Base-by-base conservation (phyloP, 2,888 invertebrate species). In the Thymelicus lineola region DNA sequence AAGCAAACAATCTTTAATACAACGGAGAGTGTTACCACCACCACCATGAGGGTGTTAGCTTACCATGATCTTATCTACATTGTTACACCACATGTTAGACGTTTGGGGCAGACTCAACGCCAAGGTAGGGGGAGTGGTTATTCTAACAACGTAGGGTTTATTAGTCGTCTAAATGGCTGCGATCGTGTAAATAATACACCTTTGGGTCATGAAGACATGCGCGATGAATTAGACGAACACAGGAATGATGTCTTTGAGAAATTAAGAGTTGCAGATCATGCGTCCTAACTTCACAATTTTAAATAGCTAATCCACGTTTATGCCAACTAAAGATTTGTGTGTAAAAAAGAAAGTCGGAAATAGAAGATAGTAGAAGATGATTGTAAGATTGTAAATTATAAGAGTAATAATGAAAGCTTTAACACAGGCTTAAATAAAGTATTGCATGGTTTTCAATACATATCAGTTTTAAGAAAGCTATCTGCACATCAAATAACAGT, bases 51-150 rank as follows among this genome's bases (percentile, higher is more conserved):
- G 66, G 58, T 66, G 53, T 64, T 70, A 70, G 46, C 35, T 63
- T 38, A 70, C 64, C 63, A 48, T 68, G 67, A 67, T 55, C 28
- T 35, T 57, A 62, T 46, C 63, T 69, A 69, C 63, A 63, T 67
- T 57, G 62, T 63, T 76, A 53, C 53, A 53, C 53, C 20, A 50
- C 12, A 73, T 81, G 87, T 89, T 86, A 85, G 82, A 84, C 73
- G 72, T 75, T 75, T 70, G 73, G 71, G 74, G 76, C 71, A 74
- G 65, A 77, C 69, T 74, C 73, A 77, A 90, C 89, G 89, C 91
- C 93, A 93, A 93, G 93, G 93, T 93, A 93, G 93, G 93, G 92
- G 88, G 79, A 76, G 45, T 81, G 85, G 86, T 89, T 86, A 87
- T 77, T 75, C 81, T 77, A 76, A 81, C 77, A 78, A 74, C 80